Conservation (phyloP, 2,888 invertebrate species). For the Trisateles emortualis region DNA sequence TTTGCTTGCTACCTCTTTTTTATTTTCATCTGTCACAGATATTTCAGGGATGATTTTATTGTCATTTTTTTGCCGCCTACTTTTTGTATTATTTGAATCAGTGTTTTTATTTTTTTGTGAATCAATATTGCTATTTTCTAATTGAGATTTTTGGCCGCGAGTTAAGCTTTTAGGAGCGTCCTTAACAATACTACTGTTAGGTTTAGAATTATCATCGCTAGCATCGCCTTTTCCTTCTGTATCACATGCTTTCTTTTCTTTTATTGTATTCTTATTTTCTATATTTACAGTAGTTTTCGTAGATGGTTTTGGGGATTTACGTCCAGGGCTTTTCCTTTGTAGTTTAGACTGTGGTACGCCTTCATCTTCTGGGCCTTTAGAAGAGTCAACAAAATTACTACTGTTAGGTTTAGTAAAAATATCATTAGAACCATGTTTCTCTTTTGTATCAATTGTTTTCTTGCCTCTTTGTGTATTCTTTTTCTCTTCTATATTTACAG, state of each 20-base stretch:
- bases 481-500: slow-evolving; percentile 10
- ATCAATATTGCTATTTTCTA: slow-evolving; percentile 11
- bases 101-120: slow-evolving; percentile 23
- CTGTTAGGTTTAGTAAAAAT: slow-evolving; percentile 4
- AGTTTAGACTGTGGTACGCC: too few species aligned
- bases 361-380: too few species aligned
- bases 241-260: too few species aligned
- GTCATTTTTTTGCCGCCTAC: slow-evolving; percentile 28
- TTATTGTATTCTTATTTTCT: too few species aligned
- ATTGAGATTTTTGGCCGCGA: slow-evolving; percentile 18
- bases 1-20: slow-evolving; percentile 59
- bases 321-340: slow-evolving; percentile 10
- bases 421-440: background rate
- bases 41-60: slow-evolving; percentile 56
- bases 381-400: slow-evolving; percentile 8
- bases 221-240: too few species aligned
- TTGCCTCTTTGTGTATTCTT: slow-evolving; percentile 14
- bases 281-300: too few species aligned
- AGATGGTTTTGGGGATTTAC: too few species aligned
- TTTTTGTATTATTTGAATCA: slow-evolving; percentile 16
- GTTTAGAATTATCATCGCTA: slow-evolving; percentile 3
- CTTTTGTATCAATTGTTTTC: slow-evolving; percentile 7
- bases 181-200: slow-evolving; percentile 1
- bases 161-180: slow-evolving; percentile 5
- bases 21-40: slow-evolving; percentile 56